These are phyloP conservation scores for Colletes gigas DNA, from an alignment of 1,140 invertebrate species.

Conservation along the genomic window DNA sequence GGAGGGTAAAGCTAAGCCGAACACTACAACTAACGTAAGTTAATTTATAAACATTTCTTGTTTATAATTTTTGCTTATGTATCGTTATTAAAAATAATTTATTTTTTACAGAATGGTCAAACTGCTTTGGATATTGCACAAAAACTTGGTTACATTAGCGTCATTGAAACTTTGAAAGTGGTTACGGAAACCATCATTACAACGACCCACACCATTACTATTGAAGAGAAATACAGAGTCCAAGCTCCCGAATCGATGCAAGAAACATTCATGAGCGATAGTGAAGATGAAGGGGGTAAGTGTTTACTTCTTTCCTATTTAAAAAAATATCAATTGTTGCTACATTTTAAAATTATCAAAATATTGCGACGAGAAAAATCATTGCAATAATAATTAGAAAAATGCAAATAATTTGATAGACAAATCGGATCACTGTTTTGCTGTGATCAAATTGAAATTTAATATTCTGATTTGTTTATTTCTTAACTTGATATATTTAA, in stretches of 20 bases:
- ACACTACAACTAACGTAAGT: slow-evolving; percentile 95
- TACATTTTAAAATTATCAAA: background rate
- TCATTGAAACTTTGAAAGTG: slow-evolving; percentile 97
- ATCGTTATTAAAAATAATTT: background rate
- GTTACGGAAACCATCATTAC: slow-evolving; percentile 95
- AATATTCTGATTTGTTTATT: slow-evolving; percentile 1
- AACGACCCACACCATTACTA: slow-evolving; percentile 86
- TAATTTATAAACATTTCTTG: background rate
- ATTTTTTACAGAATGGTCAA: slow-evolving; percentile 91
- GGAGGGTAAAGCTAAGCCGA: slow-evolving; percentile 96
- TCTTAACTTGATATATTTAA: background rate
- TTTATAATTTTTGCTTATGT: background rate
- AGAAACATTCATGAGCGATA: slow-evolving; percentile 99
- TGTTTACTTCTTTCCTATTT: slow-evolving; percentile 43
- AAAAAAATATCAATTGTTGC: background rate
- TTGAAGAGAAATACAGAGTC: slow-evolving; percentile 97
- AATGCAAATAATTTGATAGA: background rate
- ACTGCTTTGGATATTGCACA: slow-evolving; percentile 98
- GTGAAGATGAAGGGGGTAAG: slow-evolving; percentile 98
- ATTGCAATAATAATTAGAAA: background rate
- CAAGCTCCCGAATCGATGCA: slow-evolving; percentile 99
- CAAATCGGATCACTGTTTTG: background rate
- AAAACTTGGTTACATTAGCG: slow-evolving; percentile 97
- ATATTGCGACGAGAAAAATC: background rate
- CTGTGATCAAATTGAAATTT: background rate